Percentiles rank a stretch among this genome's conserved stretches.
These are phyloP conservation scores for Orgyia antiqua DNA, from an alignment of 2,888 invertebrate species.

Conservation along the genomic window DNA sequence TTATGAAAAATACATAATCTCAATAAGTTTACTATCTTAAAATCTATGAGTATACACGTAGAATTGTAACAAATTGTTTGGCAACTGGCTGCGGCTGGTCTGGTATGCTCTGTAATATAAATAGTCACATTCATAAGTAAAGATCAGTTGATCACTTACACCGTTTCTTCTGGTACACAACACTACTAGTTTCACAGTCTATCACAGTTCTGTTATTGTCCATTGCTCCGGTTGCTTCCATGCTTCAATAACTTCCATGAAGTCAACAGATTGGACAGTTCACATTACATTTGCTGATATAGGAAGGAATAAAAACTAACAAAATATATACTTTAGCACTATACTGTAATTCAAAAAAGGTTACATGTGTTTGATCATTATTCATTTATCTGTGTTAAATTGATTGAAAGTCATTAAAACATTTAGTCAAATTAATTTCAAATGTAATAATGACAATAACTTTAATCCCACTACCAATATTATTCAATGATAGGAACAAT, in stretches of 20 bases:
- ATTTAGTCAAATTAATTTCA: too few species aligned
- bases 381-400: not conserved
- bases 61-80: constrained; percentile 42
- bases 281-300: not conserved
- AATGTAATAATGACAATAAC: too few species aligned
- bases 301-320: not conserved
- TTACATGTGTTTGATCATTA: not conserved
- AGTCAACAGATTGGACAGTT: constrained; percentile 3
- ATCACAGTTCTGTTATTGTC: constrained; percentile 33
- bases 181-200: constrained; percentile 36
- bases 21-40: constrained; percentile 1
- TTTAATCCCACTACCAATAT: too few species aligned
- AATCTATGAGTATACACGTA: constrained; percentile 30
- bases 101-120: constrained; percentile 62
- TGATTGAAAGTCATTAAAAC: too few species aligned
- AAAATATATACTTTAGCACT: not conserved
- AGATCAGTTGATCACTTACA: constrained; percentile 25
- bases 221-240: constrained; percentile 18
- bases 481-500: too few species aligned
- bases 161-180: constrained; percentile 42
- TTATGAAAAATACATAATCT: too few species aligned
- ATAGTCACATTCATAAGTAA: constrained; percentile 66
- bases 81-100: constrained; percentile 52
- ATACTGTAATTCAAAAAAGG: not conserved
- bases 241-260: constrained; percentile 20